Percentiles rank a stretch among this genome's conserved stretches.
Conservation (phyloP, 2,113 vertebrate species). For the Tachysurus fulvidraco region DNA sequence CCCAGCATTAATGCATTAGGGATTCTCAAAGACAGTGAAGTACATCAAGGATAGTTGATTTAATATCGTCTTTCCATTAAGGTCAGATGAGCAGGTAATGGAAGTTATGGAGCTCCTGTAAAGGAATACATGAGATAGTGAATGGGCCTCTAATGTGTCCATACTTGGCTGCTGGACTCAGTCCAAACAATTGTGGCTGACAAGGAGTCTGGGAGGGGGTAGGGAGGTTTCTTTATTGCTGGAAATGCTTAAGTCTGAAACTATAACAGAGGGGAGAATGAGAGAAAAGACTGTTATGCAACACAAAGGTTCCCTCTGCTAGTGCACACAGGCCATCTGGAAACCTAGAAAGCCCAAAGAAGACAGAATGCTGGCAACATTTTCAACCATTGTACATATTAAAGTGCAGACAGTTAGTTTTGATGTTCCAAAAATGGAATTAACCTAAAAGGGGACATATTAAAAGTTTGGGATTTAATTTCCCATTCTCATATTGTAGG, state of each 20-base stretch:
- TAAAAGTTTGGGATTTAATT: not conserved
- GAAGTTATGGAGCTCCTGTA: constrained; percentile 11
- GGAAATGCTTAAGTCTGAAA: not conserved
- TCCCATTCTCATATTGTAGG: constrained; percentile 1
- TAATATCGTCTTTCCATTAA: constrained; percentile 30
- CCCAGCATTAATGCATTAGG: not conserved
- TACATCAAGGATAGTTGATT: not conserved
- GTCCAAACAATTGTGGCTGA: constrained; percentile 22
- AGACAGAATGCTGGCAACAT: constrained; percentile 4
- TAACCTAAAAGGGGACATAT: not conserved
- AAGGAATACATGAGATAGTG: constrained; percentile 1
- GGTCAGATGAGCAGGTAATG: constrained; percentile 22
- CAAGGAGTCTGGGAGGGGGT: constrained; percentile 6
- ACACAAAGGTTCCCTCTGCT: constrained; percentile 24
- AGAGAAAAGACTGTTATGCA: constrained; percentile 34
- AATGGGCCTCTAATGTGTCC: constrained; percentile 10
- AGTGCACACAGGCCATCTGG: constrained; percentile 41
- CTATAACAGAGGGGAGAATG: not conserved
- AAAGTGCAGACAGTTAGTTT: not conserved
- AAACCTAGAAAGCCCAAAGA: constrained; percentile 17
- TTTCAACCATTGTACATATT: not conserved
- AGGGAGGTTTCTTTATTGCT: constrained; percentile 4
- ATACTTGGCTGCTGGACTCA: constrained; percentile 41
- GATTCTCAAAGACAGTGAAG: constrained; percentile 3
- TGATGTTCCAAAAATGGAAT: not conserved